These are phyloP conservation scores for Melanotaenia pygmaea DNA, from an alignment of 2,797 vertebrate genomes.

Conservation along the genomic window DNA sequence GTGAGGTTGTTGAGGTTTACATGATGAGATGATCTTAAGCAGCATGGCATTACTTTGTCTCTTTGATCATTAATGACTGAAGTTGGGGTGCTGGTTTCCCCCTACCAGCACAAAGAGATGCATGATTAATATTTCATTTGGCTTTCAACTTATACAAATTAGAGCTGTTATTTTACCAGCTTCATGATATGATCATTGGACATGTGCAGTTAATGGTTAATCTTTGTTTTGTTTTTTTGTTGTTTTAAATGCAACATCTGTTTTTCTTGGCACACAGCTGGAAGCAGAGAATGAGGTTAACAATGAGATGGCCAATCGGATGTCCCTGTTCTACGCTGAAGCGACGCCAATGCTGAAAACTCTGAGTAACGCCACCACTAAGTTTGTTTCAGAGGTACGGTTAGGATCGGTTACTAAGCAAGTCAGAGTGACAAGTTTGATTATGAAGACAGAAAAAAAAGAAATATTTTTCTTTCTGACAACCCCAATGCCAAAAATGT, in stretches of 20 bases:
- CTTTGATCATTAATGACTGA: conserved; percentile 31
- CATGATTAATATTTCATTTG: conserved; percentile 32
- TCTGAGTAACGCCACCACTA: conserved; percentile 92
- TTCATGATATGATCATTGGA: not conserved
- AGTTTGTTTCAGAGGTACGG: conserved; percentile 90
- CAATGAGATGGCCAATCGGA: conserved; percentile 95
- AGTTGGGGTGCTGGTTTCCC: conserved; percentile 19
- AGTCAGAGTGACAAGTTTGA: not conserved
- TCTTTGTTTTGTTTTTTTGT: not conserved
- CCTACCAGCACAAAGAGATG: conserved; percentile 2
- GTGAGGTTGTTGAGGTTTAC: conserved; percentile 62
- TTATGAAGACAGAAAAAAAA: not conserved
- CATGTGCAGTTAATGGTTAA: not conserved
- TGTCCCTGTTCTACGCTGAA: conserved; percentile 93
- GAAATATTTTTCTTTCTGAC: too few species aligned
- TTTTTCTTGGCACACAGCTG: conserved; percentile 74
- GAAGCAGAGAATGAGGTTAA: conserved; percentile 92
- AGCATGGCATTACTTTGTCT: conserved; percentile 16
- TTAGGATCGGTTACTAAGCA: not conserved
- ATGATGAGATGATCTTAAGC: conserved; percentile 15
- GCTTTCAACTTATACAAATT: conserved; percentile 9
- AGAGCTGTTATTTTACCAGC: conserved; percentile 1
- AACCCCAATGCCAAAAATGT: not conserved
- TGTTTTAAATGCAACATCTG: not conserved
- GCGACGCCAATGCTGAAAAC: conserved; percentile 95